Evolutionary conservation across 2,888 invertebrate genomes (phyloP).

Genomic region (Drosophila helvetica): DNA sequence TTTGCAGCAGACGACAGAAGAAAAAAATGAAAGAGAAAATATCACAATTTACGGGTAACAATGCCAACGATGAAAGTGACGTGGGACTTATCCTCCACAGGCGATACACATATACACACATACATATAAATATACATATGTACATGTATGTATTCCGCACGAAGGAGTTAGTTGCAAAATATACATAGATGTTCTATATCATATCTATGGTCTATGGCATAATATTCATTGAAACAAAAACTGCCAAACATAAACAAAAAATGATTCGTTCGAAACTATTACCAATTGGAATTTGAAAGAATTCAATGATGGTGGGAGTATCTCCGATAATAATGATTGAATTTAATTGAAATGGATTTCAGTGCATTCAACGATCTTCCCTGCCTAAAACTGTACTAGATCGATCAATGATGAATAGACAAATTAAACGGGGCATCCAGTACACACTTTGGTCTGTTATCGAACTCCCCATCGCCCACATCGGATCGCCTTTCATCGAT

Average conservation of each 20-base stretch:
- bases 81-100: slow-evolving; percentile 1
- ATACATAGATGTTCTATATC: too few species aligned
- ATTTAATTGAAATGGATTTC: neutral
- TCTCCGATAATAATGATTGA: neutral
- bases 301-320: neutral
- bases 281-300: neutral
- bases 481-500: slow-evolving; percentile 46
- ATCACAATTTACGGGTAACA: slow-evolving; percentile 25
- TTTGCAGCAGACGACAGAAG: slow-evolving; percentile 48
- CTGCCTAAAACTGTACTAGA: slow-evolving; percentile 5
- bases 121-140: too few species aligned
- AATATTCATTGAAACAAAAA: too few species aligned
- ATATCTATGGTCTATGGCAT: too few species aligned
- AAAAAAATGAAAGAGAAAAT: slow-evolving; percentile 28
- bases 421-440: slow-evolving; percentile 33
- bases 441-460: slow-evolving; percentile 34
- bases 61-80: slow-evolving; percentile 16
- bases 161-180: too few species aligned
- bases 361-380: slow-evolving; percentile 8
- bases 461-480: slow-evolving; percentile 38
- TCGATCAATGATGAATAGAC: slow-evolving; percentile 29
- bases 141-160: neutral
- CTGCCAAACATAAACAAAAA: too few species aligned
- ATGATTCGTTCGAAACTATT: too few species aligned
- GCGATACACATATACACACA: neutral